Evolutionary conservation across 2,888 invertebrate species (phyloP).

Genomic region (Lapara coniferarum): DNA sequence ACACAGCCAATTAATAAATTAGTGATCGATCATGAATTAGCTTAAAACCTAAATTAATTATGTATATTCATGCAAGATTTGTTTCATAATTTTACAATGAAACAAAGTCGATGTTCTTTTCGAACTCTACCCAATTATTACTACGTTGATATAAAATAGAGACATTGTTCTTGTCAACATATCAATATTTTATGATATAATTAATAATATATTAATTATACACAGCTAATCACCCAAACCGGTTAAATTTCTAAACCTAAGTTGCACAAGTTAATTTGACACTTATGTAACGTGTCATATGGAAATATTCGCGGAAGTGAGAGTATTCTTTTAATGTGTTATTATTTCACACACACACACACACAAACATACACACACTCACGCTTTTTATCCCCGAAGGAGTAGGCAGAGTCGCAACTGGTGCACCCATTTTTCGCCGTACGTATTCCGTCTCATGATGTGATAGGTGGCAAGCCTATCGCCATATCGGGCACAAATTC

Average conservation of each 20-base stretch:
- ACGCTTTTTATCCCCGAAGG: too few relatives aligned
- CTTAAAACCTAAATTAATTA: not conserved
- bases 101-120: not conserved
- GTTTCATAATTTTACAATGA: not conserved
- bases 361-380: too few relatives aligned
- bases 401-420: too few relatives aligned
- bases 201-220: not conserved
- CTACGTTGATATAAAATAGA: not conserved
- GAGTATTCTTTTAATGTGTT: not conserved
- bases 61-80: not conserved
- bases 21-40: not conserved
- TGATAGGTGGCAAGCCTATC: too few relatives aligned
- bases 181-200: not conserved
- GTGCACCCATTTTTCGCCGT: too few relatives aligned
- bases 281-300: not conserved
- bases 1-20: too few relatives aligned
- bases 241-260: not conserved
- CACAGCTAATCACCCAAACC: not conserved
- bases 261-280: not conserved
- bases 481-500: too few relatives aligned
- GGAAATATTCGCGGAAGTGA: slow-evolving; percentile 6
- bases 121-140: not conserved
- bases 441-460: too few relatives aligned
- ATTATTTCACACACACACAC: too few relatives aligned
- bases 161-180: not conserved